Evolutionary conservation across 2,113 vertebrate genomes (phyloP).

Genomic region (Sorex fumeus): DNA sequence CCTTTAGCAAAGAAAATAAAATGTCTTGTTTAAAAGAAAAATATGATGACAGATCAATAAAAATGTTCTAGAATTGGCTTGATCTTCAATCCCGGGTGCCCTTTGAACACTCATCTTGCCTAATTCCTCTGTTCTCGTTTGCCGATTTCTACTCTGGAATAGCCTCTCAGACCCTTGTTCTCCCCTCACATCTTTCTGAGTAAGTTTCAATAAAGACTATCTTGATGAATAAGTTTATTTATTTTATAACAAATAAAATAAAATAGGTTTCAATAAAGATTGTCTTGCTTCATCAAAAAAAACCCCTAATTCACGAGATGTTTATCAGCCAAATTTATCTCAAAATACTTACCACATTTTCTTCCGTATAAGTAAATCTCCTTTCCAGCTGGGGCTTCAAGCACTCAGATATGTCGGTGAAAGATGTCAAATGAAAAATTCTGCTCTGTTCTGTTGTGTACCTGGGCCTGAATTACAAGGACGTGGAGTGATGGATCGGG

Average conservation of each 20-base stretch:
- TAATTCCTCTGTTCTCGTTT: no score
- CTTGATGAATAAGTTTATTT: not conserved
- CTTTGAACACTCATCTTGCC: no score
- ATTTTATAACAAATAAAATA: no score
- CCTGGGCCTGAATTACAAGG: conserved; percentile 80
- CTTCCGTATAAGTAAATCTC: conserved; percentile 88
- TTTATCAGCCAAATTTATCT: conserved; percentile 38
- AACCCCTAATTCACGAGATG: not conserved
- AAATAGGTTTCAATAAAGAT: conserved; percentile 34
- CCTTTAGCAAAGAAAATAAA: conserved; percentile 34
- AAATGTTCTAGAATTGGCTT: not conserved
- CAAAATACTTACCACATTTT: conserved; percentile 84
- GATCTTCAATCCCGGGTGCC: no score
- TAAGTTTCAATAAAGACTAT: conserved; percentile 49
- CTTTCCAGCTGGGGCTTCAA: conserved; percentile 81
- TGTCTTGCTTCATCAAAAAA: not conserved
- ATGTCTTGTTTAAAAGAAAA: conserved; percentile 58
- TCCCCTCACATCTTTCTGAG: no score
- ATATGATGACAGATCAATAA: conserved; percentile 11
- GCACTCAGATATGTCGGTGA: conserved; percentile 82
- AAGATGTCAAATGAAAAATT: conserved; percentile 60
- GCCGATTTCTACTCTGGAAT: no score
- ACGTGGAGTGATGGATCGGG: conserved; percentile 17
- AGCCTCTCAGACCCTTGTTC: no score
- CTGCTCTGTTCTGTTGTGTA: conserved; percentile 61